phyloP scores from a whole-genome alignment of 2,888 invertebrate species.

The Chaetogeoica ovagalla region DNA sequence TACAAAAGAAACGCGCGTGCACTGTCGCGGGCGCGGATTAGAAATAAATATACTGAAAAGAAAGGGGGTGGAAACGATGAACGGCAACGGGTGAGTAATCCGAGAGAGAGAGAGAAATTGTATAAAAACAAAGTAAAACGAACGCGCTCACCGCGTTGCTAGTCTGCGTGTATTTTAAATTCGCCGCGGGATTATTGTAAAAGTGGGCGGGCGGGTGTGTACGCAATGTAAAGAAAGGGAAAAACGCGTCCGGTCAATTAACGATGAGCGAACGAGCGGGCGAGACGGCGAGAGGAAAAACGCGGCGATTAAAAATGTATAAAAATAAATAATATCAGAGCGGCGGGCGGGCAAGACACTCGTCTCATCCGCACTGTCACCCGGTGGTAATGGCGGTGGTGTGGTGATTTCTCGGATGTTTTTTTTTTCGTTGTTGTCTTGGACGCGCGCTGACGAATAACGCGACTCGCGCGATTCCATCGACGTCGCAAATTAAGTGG shows the following conservation, averaged over 20 bases:
- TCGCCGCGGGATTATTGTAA: conserved; percentile 27
- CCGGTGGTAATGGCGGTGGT: too few species aligned
- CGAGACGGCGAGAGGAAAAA: too few species aligned
- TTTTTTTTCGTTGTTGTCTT: background rate
- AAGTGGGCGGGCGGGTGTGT: too few species aligned
- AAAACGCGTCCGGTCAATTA: conserved; percentile 52
- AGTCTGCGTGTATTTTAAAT: conserved; percentile 33
- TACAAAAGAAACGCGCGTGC: too few species aligned
- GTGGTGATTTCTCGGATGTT: too few species aligned
- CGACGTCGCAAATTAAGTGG: conserved; percentile 52
- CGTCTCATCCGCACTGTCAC: too few species aligned
- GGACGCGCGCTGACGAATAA: background rate
- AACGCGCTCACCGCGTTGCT: background rate
- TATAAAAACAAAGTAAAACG: conserved; percentile 3
- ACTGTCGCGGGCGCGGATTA: too few species aligned
- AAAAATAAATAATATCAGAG: too few species aligned
- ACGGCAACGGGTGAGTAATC: too few species aligned
- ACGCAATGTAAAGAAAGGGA: conserved; percentile 53
- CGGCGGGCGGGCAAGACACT: too few species aligned
- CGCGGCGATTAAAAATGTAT: conserved; percentile 22
- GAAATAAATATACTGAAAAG: background rate
- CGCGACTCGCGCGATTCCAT: background rate
- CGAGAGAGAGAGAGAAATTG: background rate
- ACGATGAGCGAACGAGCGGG: conserved; percentile 19
- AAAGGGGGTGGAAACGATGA: background rate